Evolutionary conservation across 2,888 invertebrate species (phyloP).

Genomic region (Tipula lateralis): DNA sequence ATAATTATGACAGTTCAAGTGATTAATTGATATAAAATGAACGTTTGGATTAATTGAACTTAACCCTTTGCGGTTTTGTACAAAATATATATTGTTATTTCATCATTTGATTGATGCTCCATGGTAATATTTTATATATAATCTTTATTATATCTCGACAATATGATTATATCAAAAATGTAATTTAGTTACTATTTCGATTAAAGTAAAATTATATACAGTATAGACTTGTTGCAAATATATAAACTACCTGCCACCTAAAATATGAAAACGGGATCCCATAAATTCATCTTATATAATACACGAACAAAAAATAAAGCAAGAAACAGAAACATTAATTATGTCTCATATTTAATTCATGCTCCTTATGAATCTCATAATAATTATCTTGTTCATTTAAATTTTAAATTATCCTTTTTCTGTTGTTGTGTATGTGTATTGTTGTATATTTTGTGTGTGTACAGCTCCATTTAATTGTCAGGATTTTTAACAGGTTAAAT

Average conservation of each 20-base stretch:
- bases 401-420: not conserved
- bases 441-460: not conserved
- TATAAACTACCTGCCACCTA: not conserved
- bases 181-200: not conserved
- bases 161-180: not conserved
- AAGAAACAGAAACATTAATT: not conserved
- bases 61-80: not conserved
- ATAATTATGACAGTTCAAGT: not conserved
- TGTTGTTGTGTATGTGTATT: not conserved
- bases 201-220: not conserved
- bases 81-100: not conserved
- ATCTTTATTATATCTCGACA: not conserved
- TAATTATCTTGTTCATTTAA: constrained; percentile 5
- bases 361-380: not conserved
- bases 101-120: not conserved
- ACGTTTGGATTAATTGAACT: not conserved
- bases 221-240: not conserved
- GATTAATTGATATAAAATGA: not conserved
- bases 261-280: not conserved
- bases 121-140: too few species aligned
- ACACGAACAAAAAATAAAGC: not conserved
- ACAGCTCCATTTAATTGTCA: not conserved
- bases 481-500: constrained; percentile 5
- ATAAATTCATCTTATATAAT: not conserved
- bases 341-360: constrained; percentile 5